Percentiles rank a stretch among this genome's conserved stretches.
These are phyloP conservation scores for Dolichallabes microphthalmus DNA, from an alignment of 2,113 vertebrate genomes.

Conservation along the genomic window DNA sequence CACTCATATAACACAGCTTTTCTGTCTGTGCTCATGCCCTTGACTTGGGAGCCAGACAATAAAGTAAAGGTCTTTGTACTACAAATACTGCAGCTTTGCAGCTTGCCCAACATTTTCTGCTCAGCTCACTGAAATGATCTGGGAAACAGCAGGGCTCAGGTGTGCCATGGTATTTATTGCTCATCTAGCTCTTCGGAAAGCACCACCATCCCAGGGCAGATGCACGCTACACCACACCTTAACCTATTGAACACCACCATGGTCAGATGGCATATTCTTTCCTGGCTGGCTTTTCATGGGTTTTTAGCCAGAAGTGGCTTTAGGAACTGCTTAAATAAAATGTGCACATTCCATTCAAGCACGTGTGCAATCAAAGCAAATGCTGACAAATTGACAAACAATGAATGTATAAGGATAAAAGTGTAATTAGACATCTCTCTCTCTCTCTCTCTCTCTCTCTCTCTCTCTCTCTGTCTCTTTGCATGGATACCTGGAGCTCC, in stretches of 20 bases:
- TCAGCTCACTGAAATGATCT: neutral
- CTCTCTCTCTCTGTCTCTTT: neutral
- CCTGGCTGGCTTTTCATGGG: neutral
- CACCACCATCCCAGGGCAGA: neutral
- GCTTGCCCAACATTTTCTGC: neutral
- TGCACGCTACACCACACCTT: no score
- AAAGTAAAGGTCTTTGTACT: neutral
- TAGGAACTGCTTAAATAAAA: neutral
- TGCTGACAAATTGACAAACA: neutral
- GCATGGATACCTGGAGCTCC: conserved; percentile 5
- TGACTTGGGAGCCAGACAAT: neutral
- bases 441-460: neutral
- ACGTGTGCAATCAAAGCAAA: neutral
- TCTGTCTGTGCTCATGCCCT: neutral
- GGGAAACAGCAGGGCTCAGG: conserved; percentile 2
- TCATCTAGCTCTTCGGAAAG: neutral
- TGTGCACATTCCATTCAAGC: neutral
- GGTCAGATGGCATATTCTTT: neutral
- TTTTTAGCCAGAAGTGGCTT: neutral
- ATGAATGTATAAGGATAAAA: neutral
- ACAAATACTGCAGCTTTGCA: neutral
- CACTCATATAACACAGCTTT: neutral
- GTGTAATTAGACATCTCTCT: neutral
- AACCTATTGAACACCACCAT: neutral
- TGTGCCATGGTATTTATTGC: neutral